Percentiles rank a stretch among this genome's conserved stretches.
These are phyloP conservation scores for Diadophis punctatus DNA, from an alignment of 2,113 vertebrate genomes.

Conservation along the genomic window DNA sequence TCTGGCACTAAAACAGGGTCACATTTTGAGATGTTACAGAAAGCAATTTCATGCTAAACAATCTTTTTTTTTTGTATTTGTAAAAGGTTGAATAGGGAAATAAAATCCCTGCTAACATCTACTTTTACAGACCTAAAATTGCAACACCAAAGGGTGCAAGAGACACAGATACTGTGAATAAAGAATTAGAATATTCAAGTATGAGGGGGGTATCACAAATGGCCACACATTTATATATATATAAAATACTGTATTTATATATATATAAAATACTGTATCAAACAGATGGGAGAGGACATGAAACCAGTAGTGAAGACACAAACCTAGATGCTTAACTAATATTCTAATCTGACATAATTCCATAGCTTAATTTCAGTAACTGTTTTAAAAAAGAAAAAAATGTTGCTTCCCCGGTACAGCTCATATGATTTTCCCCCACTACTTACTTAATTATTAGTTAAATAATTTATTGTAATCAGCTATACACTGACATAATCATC, in stretches of 20 bases:
- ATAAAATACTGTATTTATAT: conserved; percentile 42
- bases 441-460: conserved; percentile 68
- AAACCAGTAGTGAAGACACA: conserved; percentile 76
- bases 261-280: conserved; percentile 79
- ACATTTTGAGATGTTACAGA: conserved; percentile 77
- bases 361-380: conserved; percentile 59
- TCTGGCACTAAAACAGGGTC: conserved; percentile 78
- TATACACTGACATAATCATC: conserved; percentile 73
- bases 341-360: conserved; percentile 69
- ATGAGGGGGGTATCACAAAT: conserved; percentile 88
- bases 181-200: conserved; percentile 89
- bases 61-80: conserved; percentile 75
- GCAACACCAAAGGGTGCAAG: conserved; percentile 83
- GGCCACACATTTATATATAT: conserved; percentile 85
- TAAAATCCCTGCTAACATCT: conserved; percentile 91
- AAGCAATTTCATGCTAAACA: conserved; percentile 84
- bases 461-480: conserved; percentile 77
- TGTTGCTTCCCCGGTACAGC: conserved; percentile 55
- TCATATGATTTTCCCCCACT: conserved; percentile 48
- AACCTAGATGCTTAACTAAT: conserved; percentile 77
- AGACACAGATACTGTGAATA: conserved; percentile 86
- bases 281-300: conserved; percentile 80
- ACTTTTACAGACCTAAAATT: conserved; percentile 98
- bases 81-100: conserved; percentile 82
- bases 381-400: conserved; percentile 59